Conservation (phyloP, 2,113 vertebrate species). For the Albula goreensis region DNA sequence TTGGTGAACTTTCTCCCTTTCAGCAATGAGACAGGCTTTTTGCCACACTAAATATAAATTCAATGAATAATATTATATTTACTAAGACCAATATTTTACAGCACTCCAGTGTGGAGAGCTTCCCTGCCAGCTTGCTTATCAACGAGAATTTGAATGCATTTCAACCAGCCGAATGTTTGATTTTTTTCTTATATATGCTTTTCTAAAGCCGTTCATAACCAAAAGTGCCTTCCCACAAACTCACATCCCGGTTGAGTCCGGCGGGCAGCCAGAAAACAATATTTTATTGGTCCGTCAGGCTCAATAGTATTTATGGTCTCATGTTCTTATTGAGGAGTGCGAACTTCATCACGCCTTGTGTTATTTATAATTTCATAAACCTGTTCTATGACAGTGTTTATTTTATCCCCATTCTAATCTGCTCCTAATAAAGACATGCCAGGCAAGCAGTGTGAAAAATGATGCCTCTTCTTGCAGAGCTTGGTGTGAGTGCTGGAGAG, state of each 20-base stretch:
- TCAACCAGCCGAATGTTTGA: constrained; percentile 19
- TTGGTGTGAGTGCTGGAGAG: constrained; percentile 52
- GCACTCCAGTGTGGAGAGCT: constrained; percentile 18
- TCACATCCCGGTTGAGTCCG: constrained; percentile 20
- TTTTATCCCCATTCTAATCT: constrained; percentile 82
- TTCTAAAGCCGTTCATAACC: constrained; percentile 1
- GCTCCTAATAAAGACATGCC: constrained; percentile 68
- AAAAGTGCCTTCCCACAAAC: constrained; percentile 19
- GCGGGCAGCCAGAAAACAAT: neutral
- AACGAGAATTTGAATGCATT: constrained; percentile 30
- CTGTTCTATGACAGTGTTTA: constrained; percentile 79
- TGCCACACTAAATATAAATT: constrained; percentile 53
- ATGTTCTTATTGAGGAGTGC: constrained; percentile 65
- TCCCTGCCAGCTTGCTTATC: constrained; percentile 25
- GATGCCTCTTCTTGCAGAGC: constrained; percentile 36
- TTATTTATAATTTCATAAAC: constrained; percentile 93
- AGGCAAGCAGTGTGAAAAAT: constrained; percentile 52
- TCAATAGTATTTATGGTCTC: constrained; percentile 70
- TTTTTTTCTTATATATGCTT: constrained; percentile 6
- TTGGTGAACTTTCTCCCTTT: constrained; percentile 44
- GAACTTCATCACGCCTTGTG: constrained; percentile 76
- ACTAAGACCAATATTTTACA: constrained; percentile 43
- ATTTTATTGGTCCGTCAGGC: constrained; percentile 75
- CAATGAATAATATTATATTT: constrained; percentile 57
- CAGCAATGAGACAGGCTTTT: constrained; percentile 41